Evolutionary conservation across 2,113 vertebrate genomes (phyloP).

Genomic region (Megalops atlanticus): DNA sequence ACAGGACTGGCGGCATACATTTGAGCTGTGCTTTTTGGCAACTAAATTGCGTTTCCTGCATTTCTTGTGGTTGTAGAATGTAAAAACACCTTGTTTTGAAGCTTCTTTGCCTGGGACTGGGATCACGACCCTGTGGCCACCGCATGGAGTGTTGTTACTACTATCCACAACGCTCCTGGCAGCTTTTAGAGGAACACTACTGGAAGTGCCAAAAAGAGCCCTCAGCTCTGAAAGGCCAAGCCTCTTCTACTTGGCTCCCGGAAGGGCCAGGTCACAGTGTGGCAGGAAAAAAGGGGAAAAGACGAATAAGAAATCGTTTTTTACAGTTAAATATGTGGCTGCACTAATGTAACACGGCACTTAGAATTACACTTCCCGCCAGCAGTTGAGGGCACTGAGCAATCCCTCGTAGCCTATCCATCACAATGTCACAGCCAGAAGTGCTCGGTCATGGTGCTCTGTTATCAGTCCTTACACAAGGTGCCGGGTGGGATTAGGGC

Average conservation of each 20-base stretch:
- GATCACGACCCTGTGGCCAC: no score
- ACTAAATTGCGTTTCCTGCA: no score
- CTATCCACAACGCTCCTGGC: no score
- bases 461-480: constrained; percentile 33
- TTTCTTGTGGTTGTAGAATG: no score
- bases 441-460: constrained; percentile 25
- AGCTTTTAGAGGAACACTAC: neutral
- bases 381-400: neutral
- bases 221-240: neutral
- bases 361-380: constrained; percentile 27
- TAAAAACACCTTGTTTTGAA: no score
- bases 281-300: neutral
- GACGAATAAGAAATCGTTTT: constrained; percentile 22
- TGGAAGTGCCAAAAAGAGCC: neutral
- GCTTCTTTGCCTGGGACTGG: no score
- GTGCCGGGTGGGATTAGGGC: constrained; percentile 35
- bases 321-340: constrained; percentile 39
- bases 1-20: no score
- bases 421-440: constrained; percentile 34
- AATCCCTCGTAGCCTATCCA: constrained; percentile 32
- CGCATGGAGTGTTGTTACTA: no score
- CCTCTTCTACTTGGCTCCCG: neutral
- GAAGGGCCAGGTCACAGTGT: neutral
- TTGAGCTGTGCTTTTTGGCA: no score
- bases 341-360: constrained; percentile 45